Percentiles rank a stretch among this genome's conserved stretches.
Conservation (phyloP, 2,888 invertebrate genomes). For the Chydorus sphaericus region DNA sequence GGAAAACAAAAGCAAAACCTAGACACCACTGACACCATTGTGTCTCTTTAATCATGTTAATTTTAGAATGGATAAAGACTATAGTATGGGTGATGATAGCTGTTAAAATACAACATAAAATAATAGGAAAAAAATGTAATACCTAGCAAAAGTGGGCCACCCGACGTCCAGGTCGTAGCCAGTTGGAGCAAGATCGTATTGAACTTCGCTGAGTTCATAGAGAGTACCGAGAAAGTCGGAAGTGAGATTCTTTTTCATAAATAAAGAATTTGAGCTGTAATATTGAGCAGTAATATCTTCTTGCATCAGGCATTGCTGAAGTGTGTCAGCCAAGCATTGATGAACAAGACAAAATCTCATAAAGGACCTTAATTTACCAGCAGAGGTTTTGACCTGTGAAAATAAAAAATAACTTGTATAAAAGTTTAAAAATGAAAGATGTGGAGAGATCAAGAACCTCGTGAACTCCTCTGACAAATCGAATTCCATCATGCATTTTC, state of each 20-base stretch:
- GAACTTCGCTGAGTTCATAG: conserved; percentile 31
- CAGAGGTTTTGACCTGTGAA: conserved; percentile 28
- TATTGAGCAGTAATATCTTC: conserved; percentile 23
- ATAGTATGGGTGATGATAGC: too few species aligned
- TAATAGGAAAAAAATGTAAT: conserved; percentile 3
- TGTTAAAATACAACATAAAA: too few species aligned
- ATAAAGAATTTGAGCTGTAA: conserved; percentile 8
- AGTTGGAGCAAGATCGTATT: conserved; percentile 31
- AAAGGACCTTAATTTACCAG: conserved; percentile 31
- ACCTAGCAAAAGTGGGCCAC: conserved; percentile 33
- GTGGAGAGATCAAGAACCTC: conserved; percentile 28
- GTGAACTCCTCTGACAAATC: conserved; percentile 29
- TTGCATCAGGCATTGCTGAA: conserved; percentile 30
- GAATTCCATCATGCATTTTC: conserved; percentile 30
- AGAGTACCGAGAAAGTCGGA: conserved; percentile 26
- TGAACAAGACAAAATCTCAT: conserved; percentile 31
- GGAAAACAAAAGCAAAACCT: neutral
- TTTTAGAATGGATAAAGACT: too few species aligned
- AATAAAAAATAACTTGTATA: neutral
- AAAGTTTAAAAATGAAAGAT: too few species aligned
- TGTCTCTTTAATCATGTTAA: too few species aligned
- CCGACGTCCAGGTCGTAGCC: conserved; percentile 31
- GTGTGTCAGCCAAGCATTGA: conserved; percentile 30
- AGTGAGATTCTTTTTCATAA: conserved; percentile 19
- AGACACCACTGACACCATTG: too few species aligned